Base-by-base conservation (phyloP, 2,797 vertebrate species). In the Triplophysa bombifrons region DNA sequence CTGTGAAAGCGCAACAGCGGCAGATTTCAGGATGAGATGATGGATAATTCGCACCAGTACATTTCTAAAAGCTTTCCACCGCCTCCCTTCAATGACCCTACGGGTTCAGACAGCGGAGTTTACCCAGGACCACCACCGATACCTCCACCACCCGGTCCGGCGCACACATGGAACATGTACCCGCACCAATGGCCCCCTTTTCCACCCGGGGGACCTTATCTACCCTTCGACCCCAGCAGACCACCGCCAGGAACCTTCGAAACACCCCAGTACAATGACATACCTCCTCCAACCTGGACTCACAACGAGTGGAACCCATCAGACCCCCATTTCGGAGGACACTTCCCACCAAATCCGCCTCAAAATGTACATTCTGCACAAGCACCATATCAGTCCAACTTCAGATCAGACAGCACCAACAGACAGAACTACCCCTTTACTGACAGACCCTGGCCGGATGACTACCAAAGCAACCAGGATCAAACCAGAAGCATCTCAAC, bases 161-260 rank as follows among this genome's bases (percentile, higher is more conserved):
- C 50, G 56, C 48, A 61, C 22, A 0, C 80, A 2, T 82, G 83
- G 83, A 38, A 2, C 67, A 30, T 14, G 56, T 80, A 74, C 48
- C 66, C 56, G 4, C 30, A 22, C 0, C 66, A 48, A 53, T 85
- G 84, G 84, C 4, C 72, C 0, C 72, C 27, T 20, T 76, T 71
- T 44, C 72, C 75, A 0, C 68, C 75, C 5, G 10, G 30, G 13
- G 73, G 44, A 0, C 53, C 68, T 2, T 76, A 66, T 17, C 86
- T 85, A 0, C 88, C 71, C 0, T 93, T 92, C 34, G 87, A 93
- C 65, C 89, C 87, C 2, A 86, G 85, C 4, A 79, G 90, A 38
- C 91, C 91, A 0, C 92, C 91, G 5, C 93, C 90, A 6, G 81
- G 86, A 0, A 87, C 89, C 48, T 85, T 81, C 46, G 77, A 82